A percentile compares a stretch with the other conserved stretches of the same genome.
Conservation (phyloP, 2,888 invertebrate species). For the Trissoscelio sp. region DNA sequence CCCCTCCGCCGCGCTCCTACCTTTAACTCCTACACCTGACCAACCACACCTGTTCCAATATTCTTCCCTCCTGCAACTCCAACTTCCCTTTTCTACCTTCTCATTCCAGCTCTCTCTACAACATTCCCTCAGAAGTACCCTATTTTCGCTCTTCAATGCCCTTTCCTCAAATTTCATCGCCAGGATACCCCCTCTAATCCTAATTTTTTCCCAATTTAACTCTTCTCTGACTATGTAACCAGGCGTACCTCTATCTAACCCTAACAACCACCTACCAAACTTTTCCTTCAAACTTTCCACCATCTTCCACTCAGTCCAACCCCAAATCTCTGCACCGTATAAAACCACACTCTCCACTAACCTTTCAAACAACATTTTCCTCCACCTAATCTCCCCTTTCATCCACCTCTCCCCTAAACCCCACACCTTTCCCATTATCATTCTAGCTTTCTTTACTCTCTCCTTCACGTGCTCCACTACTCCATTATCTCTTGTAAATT, state of each 20-base stretch:
- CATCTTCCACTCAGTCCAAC: neutral
- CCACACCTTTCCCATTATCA: neutral
- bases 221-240: constrained; percentile 21
- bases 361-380: neutral
- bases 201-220: constrained; percentile 4
- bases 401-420: neutral
- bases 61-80: neutral
- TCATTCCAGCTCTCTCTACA: neutral
- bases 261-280: constrained; percentile 11
- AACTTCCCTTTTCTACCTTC: neutral
- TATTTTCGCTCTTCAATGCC: neutral
- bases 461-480: too few species aligned
- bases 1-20: too few species aligned
- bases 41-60: constrained; percentile 1
- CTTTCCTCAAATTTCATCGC: constrained; percentile 2
- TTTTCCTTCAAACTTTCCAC: neutral
- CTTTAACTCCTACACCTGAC: neutral
- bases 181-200: neutral
- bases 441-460: constrained; percentile 8
- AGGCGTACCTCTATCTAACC: neutral
- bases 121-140: neutral
- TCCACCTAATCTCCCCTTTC: neutral
- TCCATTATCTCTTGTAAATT: constrained; percentile 1
- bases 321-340: constrained; percentile 17
- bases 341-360: constrained; percentile 10